phyloP scores from a whole-genome alignment of 2,113 vertebrate genomes.

The Sus scrofa region T2T-Sscrofa CM000812.6:68225001-68225500 shows the following conservation, averaged over 20 bases:
- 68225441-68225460: neutral
- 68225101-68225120: neutral
- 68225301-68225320: neutral
- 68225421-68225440: neutral
- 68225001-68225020: neutral
- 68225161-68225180: neutral
- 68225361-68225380: neutral
- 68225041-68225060: neutral
- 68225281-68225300: neutral
- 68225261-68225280: neutral
- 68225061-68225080: neutral
- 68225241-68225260: neutral
- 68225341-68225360: neutral
- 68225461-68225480: neutral
- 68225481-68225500: neutral
- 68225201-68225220: neutral
- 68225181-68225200: neutral
- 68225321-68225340: neutral
- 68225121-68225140: neutral
- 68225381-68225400: neutral
- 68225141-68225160: accelerated
- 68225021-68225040: neutral
- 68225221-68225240: neutral
- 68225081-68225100: neutral
- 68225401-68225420: neutral